These are phyloP conservation scores for Heptranchias perlo DNA, from an alignment of 2,113 vertebrate genomes.

Conservation along the genomic window DNA sequence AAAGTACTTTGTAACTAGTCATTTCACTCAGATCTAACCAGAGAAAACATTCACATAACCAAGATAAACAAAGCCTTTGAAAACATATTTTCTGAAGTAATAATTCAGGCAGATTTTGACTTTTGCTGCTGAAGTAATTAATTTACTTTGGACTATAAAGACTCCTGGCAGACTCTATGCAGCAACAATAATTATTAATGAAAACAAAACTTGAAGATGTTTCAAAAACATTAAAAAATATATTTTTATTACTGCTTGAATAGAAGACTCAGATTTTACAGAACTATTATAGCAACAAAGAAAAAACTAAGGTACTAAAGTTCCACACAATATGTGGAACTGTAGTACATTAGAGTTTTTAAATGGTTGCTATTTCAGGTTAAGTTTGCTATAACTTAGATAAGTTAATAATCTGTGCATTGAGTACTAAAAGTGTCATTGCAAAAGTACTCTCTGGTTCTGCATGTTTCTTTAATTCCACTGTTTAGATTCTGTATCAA, in stretches of 20 bases:
- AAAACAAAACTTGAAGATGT: not conserved
- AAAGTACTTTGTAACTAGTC: not conserved
- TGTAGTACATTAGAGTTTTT: not conserved
- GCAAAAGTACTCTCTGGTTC: not conserved
- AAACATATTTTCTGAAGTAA: constrained; percentile 5
- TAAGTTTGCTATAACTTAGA: not conserved
- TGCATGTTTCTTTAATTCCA: not conserved
- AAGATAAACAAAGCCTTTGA: not conserved
- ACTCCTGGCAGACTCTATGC: not conserved
- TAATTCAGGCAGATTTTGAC: not conserved
- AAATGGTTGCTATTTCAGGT: not conserved
- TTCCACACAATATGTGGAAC: not conserved
- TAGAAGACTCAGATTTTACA: not conserved
- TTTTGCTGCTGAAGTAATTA: not conserved
- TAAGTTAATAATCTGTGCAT: not conserved
- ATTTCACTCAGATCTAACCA: not conserved
- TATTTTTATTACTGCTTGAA: not conserved
- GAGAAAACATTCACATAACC: not conserved
- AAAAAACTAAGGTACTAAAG: not conserved
- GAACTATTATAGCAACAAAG: not conserved
- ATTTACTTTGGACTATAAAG: not conserved
- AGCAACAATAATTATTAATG: not conserved
- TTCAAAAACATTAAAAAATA: not conserved
- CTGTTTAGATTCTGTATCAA: not conserved
- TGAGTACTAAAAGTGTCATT: not conserved